Conservation (phyloP, 37 sponge, comb jelly and placozoan genomes). For the Aplysina aerophoba region DNA sequence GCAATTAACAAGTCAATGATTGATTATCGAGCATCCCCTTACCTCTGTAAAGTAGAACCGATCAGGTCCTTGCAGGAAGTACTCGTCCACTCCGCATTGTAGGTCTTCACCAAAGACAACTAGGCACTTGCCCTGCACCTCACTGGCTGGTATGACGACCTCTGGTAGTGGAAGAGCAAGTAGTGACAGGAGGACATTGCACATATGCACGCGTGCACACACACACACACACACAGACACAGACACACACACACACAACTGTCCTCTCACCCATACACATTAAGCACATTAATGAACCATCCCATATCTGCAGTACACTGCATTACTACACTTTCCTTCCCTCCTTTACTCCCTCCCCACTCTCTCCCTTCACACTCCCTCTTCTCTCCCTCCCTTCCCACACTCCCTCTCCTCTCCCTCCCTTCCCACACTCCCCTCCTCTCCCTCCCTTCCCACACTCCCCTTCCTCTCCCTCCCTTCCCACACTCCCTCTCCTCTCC, state of each 20-base stretch:
- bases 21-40: not conserved
- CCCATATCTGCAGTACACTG: no score
- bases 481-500: no score
- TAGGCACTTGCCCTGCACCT: slow-evolving; percentile 73
- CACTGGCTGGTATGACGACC: slow-evolving; percentile 49
- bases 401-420: no score
- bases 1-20: no score
- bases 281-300: no score
- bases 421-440: no score
- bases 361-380: no score
- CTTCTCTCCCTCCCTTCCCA: no score
- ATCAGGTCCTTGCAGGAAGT: slow-evolving; percentile 53
- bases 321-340: no score
- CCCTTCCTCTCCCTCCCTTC: no score
- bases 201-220: slow-evolving; percentile 4
- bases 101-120: slow-evolving; percentile 73
- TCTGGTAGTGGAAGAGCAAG: slow-evolving; percentile 23
- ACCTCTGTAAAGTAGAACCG: slow-evolving; percentile 79
- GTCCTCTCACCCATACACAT: not conserved
- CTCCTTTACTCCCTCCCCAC: no score
- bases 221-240: not conserved
- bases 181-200: not conserved
- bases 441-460: no score
- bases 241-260: slow-evolving; percentile 1
- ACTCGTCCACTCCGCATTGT: slow-evolving; percentile 40